A percentile compares a stretch with the other conserved stretches of the same genome.
Evolutionary conservation across 35 echinoderm and acorn worm species (phyloP).

Genomic region (Stichopus chloronotus): DNA sequence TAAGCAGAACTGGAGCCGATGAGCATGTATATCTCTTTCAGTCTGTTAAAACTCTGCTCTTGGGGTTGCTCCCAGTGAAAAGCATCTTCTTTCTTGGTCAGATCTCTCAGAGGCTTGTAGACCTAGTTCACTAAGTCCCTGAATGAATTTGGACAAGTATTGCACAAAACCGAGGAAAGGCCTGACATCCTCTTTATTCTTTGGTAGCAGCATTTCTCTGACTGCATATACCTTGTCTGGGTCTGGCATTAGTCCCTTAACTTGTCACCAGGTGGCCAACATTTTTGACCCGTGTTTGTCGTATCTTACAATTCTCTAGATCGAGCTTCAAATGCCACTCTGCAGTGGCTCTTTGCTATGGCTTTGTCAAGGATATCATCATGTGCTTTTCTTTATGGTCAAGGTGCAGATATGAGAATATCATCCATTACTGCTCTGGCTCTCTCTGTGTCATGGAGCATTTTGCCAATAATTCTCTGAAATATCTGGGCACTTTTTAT

Average conservation of each 20-base stretch:
- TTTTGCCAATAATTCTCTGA: slow-evolving; percentile 74
- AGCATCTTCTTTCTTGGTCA: slow-evolving; percentile 47
- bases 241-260: slow-evolving; percentile 53
- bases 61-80: slow-evolving; percentile 77
- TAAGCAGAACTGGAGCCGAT: slow-evolving; percentile 47
- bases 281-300: slow-evolving; percentile 65
- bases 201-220: slow-evolving; percentile 61
- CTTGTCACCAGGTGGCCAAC: slow-evolving; percentile 64
- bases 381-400: slow-evolving; percentile 42
- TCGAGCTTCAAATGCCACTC: slow-evolving; percentile 79
- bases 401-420: slow-evolving; percentile 60
- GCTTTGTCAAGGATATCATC: slow-evolving; percentile 66
- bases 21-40: slow-evolving; percentile 39
- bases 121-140: slow-evolving; percentile 68
- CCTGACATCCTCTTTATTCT: slow-evolving; percentile 64
- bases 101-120: slow-evolving; percentile 54
- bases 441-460: slow-evolving; percentile 60
- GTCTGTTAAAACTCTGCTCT: slow-evolving; percentile 19
- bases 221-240: slow-evolving; percentile 73
- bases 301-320: slow-evolving; percentile 66
- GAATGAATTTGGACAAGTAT: slow-evolving; percentile 77
- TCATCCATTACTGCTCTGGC: slow-evolving; percentile 72
- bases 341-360: slow-evolving; percentile 30
- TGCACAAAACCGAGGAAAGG: slow-evolving; percentile 68
- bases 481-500: slow-evolving; percentile 76